Conservation (phyloP, 1,140 invertebrate species). For the Zeugodacus cucurbitae region DNA sequence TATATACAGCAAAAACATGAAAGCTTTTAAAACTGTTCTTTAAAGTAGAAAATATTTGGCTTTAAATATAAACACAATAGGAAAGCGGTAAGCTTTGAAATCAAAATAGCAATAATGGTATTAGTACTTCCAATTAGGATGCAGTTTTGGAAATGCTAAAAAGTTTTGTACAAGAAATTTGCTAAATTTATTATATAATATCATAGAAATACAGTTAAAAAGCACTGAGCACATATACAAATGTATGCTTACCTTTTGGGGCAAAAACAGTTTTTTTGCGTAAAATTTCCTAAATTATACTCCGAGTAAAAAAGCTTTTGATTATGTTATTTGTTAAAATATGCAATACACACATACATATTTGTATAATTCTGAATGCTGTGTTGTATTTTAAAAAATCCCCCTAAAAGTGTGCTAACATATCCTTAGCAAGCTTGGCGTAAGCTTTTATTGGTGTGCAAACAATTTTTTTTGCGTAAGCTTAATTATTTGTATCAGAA, state of each 20-base stretch:
- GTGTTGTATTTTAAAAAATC: neutral
- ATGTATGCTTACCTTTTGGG: neutral
- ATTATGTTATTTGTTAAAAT: constrained; percentile 20
- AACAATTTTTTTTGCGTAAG: neutral
- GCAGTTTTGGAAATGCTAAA: neutral
- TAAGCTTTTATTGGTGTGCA: neutral
- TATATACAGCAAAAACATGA: neutral
- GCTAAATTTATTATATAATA: neutral
- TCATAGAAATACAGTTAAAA: neutral
- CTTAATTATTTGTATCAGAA: neutral
- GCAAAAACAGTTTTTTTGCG: constrained; percentile 20
- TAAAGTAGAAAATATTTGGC: neutral
- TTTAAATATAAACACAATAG: neutral
- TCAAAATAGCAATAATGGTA: neutral
- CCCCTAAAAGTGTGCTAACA: neutral
- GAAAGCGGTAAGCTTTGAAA: neutral
- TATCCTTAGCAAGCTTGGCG: neutral
- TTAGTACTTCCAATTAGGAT: neutral
- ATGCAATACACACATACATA: neutral
- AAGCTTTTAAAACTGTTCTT: neutral
- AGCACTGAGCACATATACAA: neutral
- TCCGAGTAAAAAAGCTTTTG: constrained; percentile 18
- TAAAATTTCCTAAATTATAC: constrained; percentile 1
- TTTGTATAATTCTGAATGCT: neutral
- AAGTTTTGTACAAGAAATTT: neutral